Conservation (phyloP, 2,797 vertebrate genomes). For the Notoglanidium macrostoma region DNA sequence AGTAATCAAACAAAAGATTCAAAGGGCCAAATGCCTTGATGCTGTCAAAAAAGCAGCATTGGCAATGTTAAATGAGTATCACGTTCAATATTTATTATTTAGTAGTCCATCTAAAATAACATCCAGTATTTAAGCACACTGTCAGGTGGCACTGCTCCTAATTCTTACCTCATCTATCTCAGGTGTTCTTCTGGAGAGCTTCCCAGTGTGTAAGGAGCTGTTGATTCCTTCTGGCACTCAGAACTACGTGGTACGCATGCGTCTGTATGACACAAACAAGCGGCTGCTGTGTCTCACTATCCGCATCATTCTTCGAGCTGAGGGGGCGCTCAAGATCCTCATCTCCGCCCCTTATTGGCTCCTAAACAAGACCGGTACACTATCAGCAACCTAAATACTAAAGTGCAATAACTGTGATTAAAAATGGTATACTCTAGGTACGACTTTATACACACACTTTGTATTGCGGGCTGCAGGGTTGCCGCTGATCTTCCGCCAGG, state of each 20-base stretch:
- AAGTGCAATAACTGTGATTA: neutral
- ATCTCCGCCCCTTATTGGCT: slow-evolving; percentile 95
- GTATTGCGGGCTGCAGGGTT: slow-evolving; percentile 76
- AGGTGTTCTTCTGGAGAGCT: slow-evolving; percentile 93
- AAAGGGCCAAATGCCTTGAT: neutral
- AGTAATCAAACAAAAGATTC: neutral
- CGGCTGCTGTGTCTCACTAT: slow-evolving; percentile 90
- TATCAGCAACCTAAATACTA: neutral
- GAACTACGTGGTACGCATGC: slow-evolving; percentile 94
- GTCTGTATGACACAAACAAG: slow-evolving; percentile 87
- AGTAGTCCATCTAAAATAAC: neutral
- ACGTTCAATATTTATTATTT: neutral
- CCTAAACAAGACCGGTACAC: slow-evolving; percentile 92
- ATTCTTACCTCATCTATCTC: slow-evolving; percentile 23
- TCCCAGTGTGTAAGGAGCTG: slow-evolving; percentile 90
- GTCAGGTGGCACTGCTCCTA: neutral
- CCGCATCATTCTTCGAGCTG: slow-evolving; percentile 88
- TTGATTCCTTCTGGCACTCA: slow-evolving; percentile 94
- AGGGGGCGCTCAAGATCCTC: slow-evolving; percentile 91
- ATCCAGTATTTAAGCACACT: neutral
- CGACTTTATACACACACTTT: neutral
- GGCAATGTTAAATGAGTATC: neutral
- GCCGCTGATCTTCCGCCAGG: slow-evolving; percentile 96
- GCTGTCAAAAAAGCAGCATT: neutral
- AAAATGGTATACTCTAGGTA: neutral